A percentile compares a stretch with the other conserved stretches of the same genome.
phyloP scores from a whole-genome alignment of 1,140 invertebrate species.

The Lordiphosa mommai region DNA sequence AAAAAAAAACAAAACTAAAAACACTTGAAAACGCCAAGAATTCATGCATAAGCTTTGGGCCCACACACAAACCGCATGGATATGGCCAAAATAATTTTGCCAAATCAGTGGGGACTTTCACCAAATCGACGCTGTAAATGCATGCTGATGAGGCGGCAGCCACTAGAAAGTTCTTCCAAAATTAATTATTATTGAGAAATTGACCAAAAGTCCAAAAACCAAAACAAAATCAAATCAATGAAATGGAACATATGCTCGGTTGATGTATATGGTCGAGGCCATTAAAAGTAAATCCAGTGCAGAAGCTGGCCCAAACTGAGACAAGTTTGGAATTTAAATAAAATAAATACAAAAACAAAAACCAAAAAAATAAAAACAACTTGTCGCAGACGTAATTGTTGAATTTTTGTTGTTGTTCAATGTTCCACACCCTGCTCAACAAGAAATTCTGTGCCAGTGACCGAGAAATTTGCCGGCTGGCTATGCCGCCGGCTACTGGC shows the following conservation, averaged over 20 bases:
- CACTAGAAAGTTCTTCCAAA: conserved; percentile 70
- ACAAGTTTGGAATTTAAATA: conserved; percentile 64
- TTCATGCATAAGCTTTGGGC: conserved; percentile 22
- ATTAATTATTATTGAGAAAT: conserved; percentile 69
- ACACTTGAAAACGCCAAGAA: conserved; percentile 40
- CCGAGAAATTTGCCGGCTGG: conserved; percentile 56
- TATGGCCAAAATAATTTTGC: conserved; percentile 21
- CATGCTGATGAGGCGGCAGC: conserved; percentile 68
- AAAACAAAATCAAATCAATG: conserved; percentile 31
- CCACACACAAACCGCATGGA: conserved; percentile 12
- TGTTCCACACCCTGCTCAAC: conserved; percentile 55
- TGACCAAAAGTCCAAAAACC: conserved; percentile 5
- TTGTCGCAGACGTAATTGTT: conserved; percentile 52
- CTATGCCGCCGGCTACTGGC: conserved; percentile 29
- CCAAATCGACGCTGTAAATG: conserved; percentile 50
- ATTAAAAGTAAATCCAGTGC: conserved; percentile 75
- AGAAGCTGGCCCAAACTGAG: conserved; percentile 42
- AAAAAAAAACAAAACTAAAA: conserved; percentile 56
- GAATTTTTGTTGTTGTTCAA: conserved; percentile 10
- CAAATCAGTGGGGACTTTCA: conserved; percentile 56
- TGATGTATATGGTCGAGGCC: conserved; percentile 41
- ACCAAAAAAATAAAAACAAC: conserved; percentile 18
- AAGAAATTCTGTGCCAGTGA: conserved; percentile 65
- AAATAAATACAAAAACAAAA: neutral
- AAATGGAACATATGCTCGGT: conserved; percentile 26